Evolutionary conservation across 1,140 invertebrate genomes (phyloP), one percentile per base, ranked within the genome.

Genomic region (Planococcus citri): DNA sequence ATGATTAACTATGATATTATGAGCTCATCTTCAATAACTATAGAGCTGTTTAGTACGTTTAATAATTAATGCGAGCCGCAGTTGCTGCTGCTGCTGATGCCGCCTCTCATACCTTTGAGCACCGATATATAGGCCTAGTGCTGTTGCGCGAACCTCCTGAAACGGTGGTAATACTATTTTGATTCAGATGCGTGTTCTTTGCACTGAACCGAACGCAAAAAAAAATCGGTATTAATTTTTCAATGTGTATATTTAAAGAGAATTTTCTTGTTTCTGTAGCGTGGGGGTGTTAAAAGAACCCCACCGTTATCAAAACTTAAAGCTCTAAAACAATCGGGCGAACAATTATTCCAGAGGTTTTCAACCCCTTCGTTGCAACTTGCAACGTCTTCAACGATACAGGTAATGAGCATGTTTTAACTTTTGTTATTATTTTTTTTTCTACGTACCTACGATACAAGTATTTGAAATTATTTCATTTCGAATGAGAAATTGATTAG

Each of bases 341-440:
- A 64, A 64, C 60, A 64, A 64, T 64, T 64, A 64, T 64, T 64
- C 60, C 60, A 64, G 60, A 64, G 25, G 60, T 64, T 64, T 64
- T 64, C 60, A 22, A 25, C 60, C 60, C 60, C 60, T 64, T 64
- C 60, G 60, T 64, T 64, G 60, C 60, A 60, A n/a, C n/a, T 64
- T 64, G 60, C 60, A 33, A 64, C 60, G 60, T 27, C 60, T 64
- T 64, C 60, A 64, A 25, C 60, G 24, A 64, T 64, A 64, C 60
- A 64, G 60, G 60, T 64, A 64, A 64, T 64, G 10, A 64, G 25
- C 60, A 25, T 27, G 60, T 64, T 25, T 22, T 58, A 8, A n/a
- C n/a, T n/a, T n/a, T n/a, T n/a, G n/a, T n/a, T n/a, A 60, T 17
- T 60, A 60, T 60, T 20, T 6, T n/a, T 22, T 60, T 20, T 4